phyloP scores from a whole-genome alignment of 2,113 vertebrate species.

The Vireo altiloquus region DNA sequence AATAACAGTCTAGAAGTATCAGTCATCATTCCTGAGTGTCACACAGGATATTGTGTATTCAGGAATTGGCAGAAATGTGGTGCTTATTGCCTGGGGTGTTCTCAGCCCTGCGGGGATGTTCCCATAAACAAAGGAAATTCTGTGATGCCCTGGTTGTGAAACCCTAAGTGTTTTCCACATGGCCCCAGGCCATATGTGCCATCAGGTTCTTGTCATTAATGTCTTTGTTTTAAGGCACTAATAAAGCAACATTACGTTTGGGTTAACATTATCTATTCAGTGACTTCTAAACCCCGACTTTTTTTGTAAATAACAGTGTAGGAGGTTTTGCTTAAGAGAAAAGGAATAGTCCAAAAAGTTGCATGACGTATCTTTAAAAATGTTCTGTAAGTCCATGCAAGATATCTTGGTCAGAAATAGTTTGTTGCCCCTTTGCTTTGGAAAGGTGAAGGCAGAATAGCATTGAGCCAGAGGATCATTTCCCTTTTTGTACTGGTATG shows the following conservation, averaged over 20 bases:
- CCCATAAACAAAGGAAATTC: background rate
- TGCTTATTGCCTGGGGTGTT: background rate
- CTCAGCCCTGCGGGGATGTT: background rate
- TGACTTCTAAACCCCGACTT: background rate
- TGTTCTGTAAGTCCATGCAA: fast-evolving
- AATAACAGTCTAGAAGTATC: background rate
- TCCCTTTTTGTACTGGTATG: background rate
- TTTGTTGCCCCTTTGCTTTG: background rate
- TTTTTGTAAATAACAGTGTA: background rate
- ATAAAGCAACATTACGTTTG: background rate
- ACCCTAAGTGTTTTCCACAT: background rate
- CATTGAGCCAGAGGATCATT: background rate
- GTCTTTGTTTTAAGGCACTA: background rate
- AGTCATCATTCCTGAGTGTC: background rate
- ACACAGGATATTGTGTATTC: background rate
- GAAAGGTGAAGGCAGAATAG: background rate
- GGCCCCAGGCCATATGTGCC: background rate
- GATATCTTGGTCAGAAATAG: background rate
- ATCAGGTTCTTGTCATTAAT: background rate
- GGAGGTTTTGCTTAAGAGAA: background rate
- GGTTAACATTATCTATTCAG: background rate
- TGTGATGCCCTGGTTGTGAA: background rate
- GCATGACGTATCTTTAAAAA: background rate
- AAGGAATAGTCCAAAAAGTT: background rate
- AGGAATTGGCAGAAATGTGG: background rate